Base-by-base conservation (phyloP, 2,797 vertebrate genomes). In the Poliocrania exsul region DNA sequence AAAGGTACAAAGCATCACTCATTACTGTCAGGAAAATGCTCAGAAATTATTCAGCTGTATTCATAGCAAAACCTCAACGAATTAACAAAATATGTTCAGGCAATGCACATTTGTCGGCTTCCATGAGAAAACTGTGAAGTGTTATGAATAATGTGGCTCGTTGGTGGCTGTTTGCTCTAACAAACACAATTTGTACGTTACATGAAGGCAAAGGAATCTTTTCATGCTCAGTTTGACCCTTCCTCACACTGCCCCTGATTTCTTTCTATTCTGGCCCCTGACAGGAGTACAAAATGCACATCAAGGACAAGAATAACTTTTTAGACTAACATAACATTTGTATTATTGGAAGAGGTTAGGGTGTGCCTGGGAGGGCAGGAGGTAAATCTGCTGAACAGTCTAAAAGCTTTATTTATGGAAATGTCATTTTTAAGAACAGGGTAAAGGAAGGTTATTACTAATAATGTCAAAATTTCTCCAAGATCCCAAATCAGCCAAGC, bases 41-140 rank as follows among this genome's bases (percentile, higher is more conserved):
- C 67, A 75, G 66, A 90, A 81, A 90, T 93, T 92, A 90, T 95
- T 96, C 92, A 96, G 79, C 88, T 90, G 60, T 88, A 91, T 94
- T 92, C 87, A 88, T 86, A 92, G 83, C 60, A 95, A 90, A 84
- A 88, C 44, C 6, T 49, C 64, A 73, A 94, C 1, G 18, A 73
- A 88, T 95, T 97, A 96, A 93, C 90, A 91, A 96, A 96, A 95
- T 95, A 92, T 95, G 93, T 95, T 96, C 90, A 96, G 87, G 88
- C 93, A 96, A 84, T 60, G 87, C 92, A 88, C 92, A 85, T 96
- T 96, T 95, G 91, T 92, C 33, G 82, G 80, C 88, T 92, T 96
- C 90, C 87, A 93, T 73, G 66, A 93, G 82, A 94, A 96, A 97
- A 86, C 89, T 96, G 90, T 95, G 92, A 96, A 96, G 92, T 90